Evolutionary conservation across 1,140 invertebrate species (phyloP), one percentile per base, ranked within the genome.

Genomic region (Drosophila athabasca): DNA sequence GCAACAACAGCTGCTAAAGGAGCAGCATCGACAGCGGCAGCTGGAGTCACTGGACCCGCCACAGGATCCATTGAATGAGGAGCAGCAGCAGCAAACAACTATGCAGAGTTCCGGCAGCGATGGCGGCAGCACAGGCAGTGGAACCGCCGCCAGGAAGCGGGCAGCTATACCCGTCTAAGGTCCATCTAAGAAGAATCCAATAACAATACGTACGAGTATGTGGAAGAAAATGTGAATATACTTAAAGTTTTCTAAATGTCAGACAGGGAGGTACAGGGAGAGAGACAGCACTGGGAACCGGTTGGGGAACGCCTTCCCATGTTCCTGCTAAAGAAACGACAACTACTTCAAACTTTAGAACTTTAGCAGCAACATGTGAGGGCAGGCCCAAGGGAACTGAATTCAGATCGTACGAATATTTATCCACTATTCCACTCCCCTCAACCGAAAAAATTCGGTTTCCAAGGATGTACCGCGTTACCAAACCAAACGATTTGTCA

Each of bases 141-240:
- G 75, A 22, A 76, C 62, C 39, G 66, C 61, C 15, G 62, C 69
- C 6, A 91, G 84, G n/a, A 91, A 91, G 29, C 82, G 90, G 2
- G 62, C 85, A 8, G 90, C 90, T 3, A 91, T 91, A 43, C 85
- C 90, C n/a, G 90, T 91, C 55, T 91, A 81, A 72, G 24, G 15
- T 5, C 43, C n/a, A 22, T 15, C 13, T 6, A 0, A 17, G 39
- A 6, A 19, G 11, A 24, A 3, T 17, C 9, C 17, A 24, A 17
- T 13, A 6, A 15, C 8, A 39, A 48, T 6, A 44, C 1, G 11
- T 13, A 5, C 35, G 4, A 39, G 35, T 39, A 74, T 58, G 61
- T 74, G 22, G n/a, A 48, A 22, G 6, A 57, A 35, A 44, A 26
- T 64, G 61, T 64, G 24, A 44, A 41, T 29, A 35, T 9, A 29